Percentiles rank a stretch among this genome's conserved stretches.
phyloP scores from a whole-genome alignment of 2,888 invertebrate genomes.

The Chouioia cunea region DNA sequence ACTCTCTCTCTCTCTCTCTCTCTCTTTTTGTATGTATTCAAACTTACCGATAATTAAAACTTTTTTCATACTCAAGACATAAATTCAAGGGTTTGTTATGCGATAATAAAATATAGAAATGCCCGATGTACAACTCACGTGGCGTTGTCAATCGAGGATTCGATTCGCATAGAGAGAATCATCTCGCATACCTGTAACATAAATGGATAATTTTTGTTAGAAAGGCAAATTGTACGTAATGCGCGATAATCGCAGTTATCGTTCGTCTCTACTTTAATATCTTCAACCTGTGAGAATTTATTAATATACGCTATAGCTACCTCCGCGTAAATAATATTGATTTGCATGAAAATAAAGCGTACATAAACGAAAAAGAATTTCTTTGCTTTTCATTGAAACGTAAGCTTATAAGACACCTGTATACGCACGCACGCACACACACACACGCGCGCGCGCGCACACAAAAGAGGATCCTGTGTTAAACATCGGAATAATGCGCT shows the following conservation, averaged over 20 bases:
- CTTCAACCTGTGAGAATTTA: no score
- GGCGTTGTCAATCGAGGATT: not conserved
- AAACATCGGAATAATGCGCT: constrained; percentile 12
- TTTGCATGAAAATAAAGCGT: no score
- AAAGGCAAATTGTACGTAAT: no score
- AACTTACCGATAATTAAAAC: not conserved
- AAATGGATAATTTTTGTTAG: no score
- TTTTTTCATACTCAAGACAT: not conserved
- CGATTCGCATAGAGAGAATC: no score
- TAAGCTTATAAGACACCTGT: not conserved
- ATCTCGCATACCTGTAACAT: no score
- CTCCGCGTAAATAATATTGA: no score
- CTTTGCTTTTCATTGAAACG: no score
- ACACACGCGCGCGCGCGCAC: not conserved
- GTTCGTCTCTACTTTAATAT: no score
- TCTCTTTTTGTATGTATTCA: constrained; percentile 11
- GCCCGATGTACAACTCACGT: not conserved
- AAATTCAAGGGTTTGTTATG: not conserved
- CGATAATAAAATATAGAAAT: not conserved
- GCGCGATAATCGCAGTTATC: no score
- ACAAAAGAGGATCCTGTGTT: constrained; percentile 12
- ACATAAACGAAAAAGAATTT: no score
- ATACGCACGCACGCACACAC: not conserved
- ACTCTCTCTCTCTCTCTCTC: constrained; percentile 4
- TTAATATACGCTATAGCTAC: no score